Percentiles rank a stretch among this genome's conserved stretches.
phyloP scores from a whole-genome alignment of 2,797 vertebrate genomes.

The Zalophus californianus region DNA sequence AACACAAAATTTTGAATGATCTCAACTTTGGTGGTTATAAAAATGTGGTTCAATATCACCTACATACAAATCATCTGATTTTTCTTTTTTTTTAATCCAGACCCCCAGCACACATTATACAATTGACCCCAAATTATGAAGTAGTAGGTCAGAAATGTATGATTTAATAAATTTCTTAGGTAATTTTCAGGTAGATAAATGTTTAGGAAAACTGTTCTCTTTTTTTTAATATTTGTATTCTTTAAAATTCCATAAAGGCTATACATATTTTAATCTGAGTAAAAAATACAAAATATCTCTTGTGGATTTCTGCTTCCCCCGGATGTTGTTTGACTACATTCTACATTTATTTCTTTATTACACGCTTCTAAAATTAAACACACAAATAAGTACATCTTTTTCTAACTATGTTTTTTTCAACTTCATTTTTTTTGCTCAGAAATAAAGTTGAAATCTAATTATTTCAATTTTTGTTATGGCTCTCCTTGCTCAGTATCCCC shows the following conservation, averaged over 20 bases:
- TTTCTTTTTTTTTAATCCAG: neutral
- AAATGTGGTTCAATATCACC: neutral
- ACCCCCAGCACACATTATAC: neutral
- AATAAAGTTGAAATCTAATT: neutral
- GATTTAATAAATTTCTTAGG: neutral
- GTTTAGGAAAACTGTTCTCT: neutral
- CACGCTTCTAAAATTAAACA: neutral
- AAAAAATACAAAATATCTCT: neutral
- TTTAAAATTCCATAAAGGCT: neutral
- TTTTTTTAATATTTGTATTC: neutral
- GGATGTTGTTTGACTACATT: neutral
- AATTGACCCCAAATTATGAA: neutral
- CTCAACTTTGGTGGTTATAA: neutral
- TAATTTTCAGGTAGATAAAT: neutral
- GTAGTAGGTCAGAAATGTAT: neutral
- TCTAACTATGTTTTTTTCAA: neutral
- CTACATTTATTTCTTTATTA: neutral
- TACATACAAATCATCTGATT: neutral
- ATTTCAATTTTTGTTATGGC: neutral
- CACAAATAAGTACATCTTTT: neutral
- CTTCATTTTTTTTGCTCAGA: neutral
- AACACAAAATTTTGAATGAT: neutral
- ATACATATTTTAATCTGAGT: neutral
- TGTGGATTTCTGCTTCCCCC: neutral
- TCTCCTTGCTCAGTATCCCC: neutral